Conservation (phyloP, 2,797 vertebrate genomes). For the Cheirogaleus major region DNA sequence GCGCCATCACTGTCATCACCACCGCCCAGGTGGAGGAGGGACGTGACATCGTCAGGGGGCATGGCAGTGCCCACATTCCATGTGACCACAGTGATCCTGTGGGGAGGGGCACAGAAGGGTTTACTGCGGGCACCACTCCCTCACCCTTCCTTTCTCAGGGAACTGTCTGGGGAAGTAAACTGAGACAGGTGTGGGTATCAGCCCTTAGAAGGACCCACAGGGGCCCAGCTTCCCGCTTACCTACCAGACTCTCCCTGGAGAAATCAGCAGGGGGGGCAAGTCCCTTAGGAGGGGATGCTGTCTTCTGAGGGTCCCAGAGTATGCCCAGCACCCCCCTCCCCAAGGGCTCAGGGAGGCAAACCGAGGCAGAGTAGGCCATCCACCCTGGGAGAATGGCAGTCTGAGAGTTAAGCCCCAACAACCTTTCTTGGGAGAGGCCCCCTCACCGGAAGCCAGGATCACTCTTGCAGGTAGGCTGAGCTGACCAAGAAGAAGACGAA, state of each 20-base stretch:
- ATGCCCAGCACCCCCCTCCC: neutral
- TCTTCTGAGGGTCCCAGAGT: neutral
- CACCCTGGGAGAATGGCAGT: neutral
- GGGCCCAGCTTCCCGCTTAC: neutral
- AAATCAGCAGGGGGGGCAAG: neutral
- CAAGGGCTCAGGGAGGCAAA: neutral
- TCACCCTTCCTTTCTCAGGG: neutral
- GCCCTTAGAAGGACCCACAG: neutral
- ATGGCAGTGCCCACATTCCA: constrained; percentile 97
- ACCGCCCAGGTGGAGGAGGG: constrained; percentile 93
- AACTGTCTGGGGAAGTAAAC: constrained; percentile 3
- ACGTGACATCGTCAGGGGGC: constrained; percentile 94
- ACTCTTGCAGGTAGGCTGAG: constrained; percentile 61
- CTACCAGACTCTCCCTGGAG: neutral
- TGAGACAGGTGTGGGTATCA: neutral
- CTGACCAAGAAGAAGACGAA: constrained; percentile 59
- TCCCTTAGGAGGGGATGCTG: neutral
- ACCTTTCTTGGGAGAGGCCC: neutral
- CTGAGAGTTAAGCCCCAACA: neutral
- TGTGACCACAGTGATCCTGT: constrained; percentile 95
- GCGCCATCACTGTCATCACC: constrained; percentile 89
- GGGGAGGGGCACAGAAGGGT: constrained; percentile 46
- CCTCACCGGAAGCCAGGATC: constrained; percentile 84
- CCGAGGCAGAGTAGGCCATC: neutral
- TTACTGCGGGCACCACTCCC: neutral